A percentile compares a stretch with the other conserved stretches of the same genome.
phyloP scores from a whole-genome alignment of 2,888 invertebrate genomes.

The Tubiluchus corallicola region DNA sequence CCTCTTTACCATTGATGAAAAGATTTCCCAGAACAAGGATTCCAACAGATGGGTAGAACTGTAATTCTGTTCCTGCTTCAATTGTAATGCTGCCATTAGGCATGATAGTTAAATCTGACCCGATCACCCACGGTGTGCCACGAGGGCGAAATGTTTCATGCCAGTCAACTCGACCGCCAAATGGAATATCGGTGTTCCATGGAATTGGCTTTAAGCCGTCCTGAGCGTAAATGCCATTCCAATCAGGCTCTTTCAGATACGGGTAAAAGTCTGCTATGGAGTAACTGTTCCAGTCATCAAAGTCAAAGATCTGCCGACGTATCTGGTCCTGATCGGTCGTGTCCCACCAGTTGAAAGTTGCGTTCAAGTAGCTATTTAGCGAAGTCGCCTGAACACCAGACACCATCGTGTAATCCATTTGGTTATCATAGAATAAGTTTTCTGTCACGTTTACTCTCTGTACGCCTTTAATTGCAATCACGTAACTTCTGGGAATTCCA shows the following conservation, averaged over 20 bases:
- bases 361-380: conserved; percentile 66
- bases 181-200: conserved; percentile 14
- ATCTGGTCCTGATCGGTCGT: conserved; percentile 51
- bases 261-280: conserved; percentile 79
- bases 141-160: conserved; percentile 43
- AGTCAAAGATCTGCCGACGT: conserved; percentile 72
- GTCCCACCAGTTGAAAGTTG: conserved; percentile 94
- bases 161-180: conserved; percentile 55
- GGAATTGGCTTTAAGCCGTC: no score
- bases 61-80: conserved; percentile 67
- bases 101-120: conserved; percentile 88
- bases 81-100: conserved; percentile 70
- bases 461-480: conserved; percentile 76
- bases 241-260: no score
- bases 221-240: no score
- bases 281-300: conserved; percentile 98
- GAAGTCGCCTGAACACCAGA: conserved; percentile 70
- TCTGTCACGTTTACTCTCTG: conserved; percentile 77
- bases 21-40: conserved; percentile 80
- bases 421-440: conserved; percentile 67
- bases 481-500: conserved; percentile 46
- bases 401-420: conserved; percentile 60
- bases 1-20: conserved; percentile 60
- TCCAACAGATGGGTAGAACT: conserved; percentile 87
- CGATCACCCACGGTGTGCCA: conserved; percentile 52